These are phyloP conservation scores for Prochilodus magdalenae DNA, from an alignment of 2,113 vertebrate species.

Conservation along the genomic window DNA sequence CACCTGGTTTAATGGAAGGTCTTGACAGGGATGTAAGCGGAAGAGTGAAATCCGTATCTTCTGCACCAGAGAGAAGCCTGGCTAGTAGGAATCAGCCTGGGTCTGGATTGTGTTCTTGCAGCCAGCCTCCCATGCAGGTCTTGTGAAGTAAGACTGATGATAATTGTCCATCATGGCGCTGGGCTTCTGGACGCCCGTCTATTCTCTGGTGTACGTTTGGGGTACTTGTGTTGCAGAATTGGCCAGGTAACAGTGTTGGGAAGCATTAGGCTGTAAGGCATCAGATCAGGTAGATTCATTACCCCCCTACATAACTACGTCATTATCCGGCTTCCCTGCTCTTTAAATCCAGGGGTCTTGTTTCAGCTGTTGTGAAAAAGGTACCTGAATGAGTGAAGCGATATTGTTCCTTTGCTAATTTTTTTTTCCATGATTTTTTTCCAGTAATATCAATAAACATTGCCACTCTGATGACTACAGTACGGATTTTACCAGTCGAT, in stretches of 20 bases:
- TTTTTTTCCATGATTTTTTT: constrained; percentile 23
- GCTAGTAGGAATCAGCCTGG: too few relatives aligned
- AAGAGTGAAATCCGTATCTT: too few relatives aligned
- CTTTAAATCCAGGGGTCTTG: constrained; percentile 10
- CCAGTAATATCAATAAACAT: constrained; percentile 33
- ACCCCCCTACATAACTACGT: not conserved
- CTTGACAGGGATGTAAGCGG: not conserved
- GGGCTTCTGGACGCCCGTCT: constrained; percentile 9
- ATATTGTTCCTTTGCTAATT: constrained; percentile 29
- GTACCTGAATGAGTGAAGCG: constrained; percentile 14
- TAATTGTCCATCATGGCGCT: constrained; percentile 24
- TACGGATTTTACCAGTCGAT: not conserved
- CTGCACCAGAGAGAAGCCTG: constrained; percentile 21
- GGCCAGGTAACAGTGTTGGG: constrained; percentile 16
- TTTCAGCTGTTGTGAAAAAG: constrained; percentile 22
- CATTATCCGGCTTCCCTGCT: not conserved
- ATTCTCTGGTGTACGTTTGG: constrained; percentile 2
- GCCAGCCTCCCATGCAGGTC: not conserved
- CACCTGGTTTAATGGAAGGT: not conserved
- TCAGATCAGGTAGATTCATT: constrained; percentile 18
- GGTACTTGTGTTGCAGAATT: constrained; percentile 23
- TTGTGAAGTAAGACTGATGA: constrained; percentile 24
- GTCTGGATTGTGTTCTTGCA: too few relatives aligned
- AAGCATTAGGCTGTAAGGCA: constrained; percentile 5
- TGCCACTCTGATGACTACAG: constrained; percentile 23